Evolutionary conservation across 2,113 vertebrate species (phyloP).

Genomic region (Ciconia boyciana): DNA sequence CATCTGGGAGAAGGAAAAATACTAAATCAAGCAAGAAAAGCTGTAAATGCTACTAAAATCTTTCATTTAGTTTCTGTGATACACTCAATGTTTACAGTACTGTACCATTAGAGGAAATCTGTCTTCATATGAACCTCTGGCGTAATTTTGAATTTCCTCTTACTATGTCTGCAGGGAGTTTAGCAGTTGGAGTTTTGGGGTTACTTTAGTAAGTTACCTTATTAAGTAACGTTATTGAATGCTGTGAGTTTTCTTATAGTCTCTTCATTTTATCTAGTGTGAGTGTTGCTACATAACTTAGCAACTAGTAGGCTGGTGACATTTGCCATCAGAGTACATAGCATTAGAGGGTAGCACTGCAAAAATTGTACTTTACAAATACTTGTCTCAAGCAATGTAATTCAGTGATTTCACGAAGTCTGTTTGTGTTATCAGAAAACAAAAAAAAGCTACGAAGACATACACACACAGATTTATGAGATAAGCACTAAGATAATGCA

Average conservation of each 20-base stretch:
- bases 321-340: background rate
- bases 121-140: background rate
- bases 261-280: background rate
- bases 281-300: background rate
- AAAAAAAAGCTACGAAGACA: background rate
- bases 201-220: background rate
- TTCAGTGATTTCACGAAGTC: background rate
- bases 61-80: background rate
- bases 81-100: background rate
- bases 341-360: background rate
- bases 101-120: background rate
- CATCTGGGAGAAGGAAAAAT: background rate
- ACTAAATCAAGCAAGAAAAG: background rate
- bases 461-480: background rate
- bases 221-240: background rate
- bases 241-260: background rate
- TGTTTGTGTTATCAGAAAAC: background rate
- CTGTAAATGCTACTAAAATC: background rate
- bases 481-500: background rate
- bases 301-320: background rate
- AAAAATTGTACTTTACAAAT: background rate
- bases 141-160: background rate
- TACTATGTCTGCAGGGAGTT: background rate
- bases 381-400: background rate
- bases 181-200: background rate